These are phyloP conservation scores for Hepsetus odoe DNA, from an alignment of 2,113 vertebrate genomes.

Conservation along the genomic window DNA sequence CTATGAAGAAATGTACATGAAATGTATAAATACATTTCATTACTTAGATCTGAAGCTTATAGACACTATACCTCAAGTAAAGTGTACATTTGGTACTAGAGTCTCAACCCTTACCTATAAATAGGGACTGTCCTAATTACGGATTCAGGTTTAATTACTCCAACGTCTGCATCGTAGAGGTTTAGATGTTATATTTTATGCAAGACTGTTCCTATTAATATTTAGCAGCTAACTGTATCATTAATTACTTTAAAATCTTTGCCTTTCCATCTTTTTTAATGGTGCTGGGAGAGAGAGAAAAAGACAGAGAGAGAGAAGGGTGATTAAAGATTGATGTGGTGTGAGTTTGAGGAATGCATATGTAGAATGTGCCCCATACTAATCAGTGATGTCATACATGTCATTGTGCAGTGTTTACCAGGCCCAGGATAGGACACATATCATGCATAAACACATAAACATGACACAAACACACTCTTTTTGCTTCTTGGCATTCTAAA, in stretches of 20 bases:
- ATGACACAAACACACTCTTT: conserved; percentile 16
- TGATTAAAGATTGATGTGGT: conserved; percentile 93
- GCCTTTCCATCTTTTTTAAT: conserved; percentile 91
- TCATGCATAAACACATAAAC: conserved; percentile 7
- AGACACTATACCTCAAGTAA: conserved; percentile 48
- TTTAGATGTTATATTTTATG: conserved; percentile 98
- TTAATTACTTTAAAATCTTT: conserved; percentile 98
- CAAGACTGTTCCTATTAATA: conserved; percentile 96
- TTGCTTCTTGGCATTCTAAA: conserved; percentile 52
- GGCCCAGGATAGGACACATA: conserved; percentile 53
- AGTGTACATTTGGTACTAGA: conserved; percentile 75
- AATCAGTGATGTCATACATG: conserved; percentile 79
- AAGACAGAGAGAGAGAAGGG: conserved; percentile 74
- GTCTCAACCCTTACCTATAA: conserved; percentile 76
- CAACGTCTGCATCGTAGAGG: conserved; percentile 86
- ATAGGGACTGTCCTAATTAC: conserved; percentile 83
- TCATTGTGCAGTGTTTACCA: conserved; percentile 84
- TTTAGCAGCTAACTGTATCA: conserved; percentile 96
- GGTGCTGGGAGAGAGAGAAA: conserved; percentile 82
- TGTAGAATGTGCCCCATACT: conserved; percentile 76
- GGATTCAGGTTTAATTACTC: conserved; percentile 94
- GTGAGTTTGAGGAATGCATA: conserved; percentile 91
- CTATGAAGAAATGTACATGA: neutral
- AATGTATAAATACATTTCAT: neutral
- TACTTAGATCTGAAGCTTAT: neutral